Conservation (phyloP, 2,797 vertebrate species). For the Pangasius larnaudii region DNA sequence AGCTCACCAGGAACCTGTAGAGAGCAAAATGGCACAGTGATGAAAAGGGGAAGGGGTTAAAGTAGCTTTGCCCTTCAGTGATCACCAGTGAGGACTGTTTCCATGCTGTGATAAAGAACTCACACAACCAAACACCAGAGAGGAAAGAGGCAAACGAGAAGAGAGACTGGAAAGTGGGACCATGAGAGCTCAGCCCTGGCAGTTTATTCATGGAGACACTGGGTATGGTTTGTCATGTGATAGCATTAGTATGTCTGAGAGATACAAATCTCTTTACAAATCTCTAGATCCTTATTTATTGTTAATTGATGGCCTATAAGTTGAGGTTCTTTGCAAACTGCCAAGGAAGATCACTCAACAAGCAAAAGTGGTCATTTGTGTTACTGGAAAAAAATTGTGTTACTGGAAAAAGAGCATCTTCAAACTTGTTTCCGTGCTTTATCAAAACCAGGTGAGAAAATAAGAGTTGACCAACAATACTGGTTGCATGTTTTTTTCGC, state of each 20-base stretch:
- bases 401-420: constrained; percentile 29
- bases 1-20: constrained; percentile 95
- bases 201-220: constrained; percentile 18
- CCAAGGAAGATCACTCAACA: constrained; percentile 67
- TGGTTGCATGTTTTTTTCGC: constrained; percentile 10
- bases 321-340: constrained; percentile 21
- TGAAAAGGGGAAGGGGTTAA: constrained; percentile 17
- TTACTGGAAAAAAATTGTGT: constrained; percentile 39
- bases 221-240: background rate
- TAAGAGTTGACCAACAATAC: constrained; percentile 51
- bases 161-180: constrained; percentile 23
- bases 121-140: constrained; percentile 49
- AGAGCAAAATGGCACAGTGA: background rate
- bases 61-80: constrained; percentile 20
- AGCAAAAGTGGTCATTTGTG: constrained; percentile 44
- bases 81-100: constrained; percentile 58
- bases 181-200: constrained; percentile 57
- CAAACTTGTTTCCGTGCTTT: constrained; percentile 44
- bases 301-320: background rate
- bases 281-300: background rate
- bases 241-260: background rate
- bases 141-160: constrained; percentile 19
- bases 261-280: background rate
- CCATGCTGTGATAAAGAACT: constrained; percentile 72
- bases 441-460: constrained; percentile 54